phyloP scores from a whole-genome alignment of 2,888 invertebrate genomes.

The Bellardia pandia region DNA sequence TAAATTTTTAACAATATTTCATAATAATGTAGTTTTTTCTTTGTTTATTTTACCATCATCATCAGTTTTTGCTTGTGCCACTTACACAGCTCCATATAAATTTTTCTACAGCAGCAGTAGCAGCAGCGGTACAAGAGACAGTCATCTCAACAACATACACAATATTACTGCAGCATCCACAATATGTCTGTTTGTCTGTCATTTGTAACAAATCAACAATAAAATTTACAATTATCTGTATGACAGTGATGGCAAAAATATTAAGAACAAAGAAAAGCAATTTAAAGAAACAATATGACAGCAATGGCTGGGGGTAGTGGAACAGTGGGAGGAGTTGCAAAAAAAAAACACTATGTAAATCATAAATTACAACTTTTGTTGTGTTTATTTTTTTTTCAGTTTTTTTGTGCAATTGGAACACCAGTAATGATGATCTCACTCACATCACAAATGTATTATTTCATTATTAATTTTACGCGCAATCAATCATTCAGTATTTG shows the following conservation, averaged over 20 bases:
- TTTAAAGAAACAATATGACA: not conserved
- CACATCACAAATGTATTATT: conserved; percentile 17
- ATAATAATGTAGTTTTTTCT: conserved; percentile 10
- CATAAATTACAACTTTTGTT: conserved; percentile 6
- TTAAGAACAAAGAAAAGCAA: not conserved
- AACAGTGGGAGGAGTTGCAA: not conserved
- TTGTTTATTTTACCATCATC: not conserved
- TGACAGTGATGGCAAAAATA: conserved; percentile 15
- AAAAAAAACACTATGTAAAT: not conserved
- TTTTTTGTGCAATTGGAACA: conserved; percentile 11
- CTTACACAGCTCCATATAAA: not conserved
- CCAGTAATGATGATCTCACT: conserved; percentile 18
- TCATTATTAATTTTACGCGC: conserved; percentile 46
- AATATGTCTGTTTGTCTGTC: conserved; percentile 20
- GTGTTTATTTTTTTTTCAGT: not conserved
- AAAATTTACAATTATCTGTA: conserved; percentile 43
- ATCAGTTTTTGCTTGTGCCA: not conserved
- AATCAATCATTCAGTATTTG: conserved; percentile 38
- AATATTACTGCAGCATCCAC: not conserved
- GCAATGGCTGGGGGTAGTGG: not conserved
- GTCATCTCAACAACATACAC: not conserved
- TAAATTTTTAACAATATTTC: conserved; percentile 14
- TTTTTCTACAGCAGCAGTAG: not conserved
- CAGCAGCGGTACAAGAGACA: not conserved
- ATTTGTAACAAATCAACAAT: conserved; percentile 32